Evolutionary conservation across 2,888 invertebrate genomes (phyloP), one percentile per base, ranked within the genome.

Genomic region (Luperina testacea): DNA sequence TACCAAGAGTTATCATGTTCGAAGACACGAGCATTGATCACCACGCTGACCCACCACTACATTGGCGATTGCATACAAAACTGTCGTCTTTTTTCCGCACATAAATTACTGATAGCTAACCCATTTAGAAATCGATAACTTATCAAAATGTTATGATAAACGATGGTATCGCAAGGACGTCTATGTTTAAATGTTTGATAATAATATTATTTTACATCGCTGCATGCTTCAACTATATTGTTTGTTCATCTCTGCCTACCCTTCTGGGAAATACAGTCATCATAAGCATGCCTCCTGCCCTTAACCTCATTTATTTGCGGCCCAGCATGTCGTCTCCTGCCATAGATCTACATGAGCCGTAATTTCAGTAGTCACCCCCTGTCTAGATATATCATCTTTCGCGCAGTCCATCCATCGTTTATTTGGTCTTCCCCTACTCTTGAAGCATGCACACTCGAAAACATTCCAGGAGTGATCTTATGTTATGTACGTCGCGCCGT

Each of bases 151-250:
- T 72, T 85, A 83, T 85, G 81, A 45, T 13, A 57, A 59, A 27
- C 75, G 32, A 71, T 74, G 72, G 76, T 85, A 83, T 72, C 74
- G 45, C 85, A 86, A 85, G 85, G 85, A 20, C 85, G 72, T 74
- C 69, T 75, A 53, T 64, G 45, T 68, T 68, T 74, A 68, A 78
- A 57, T 61, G 57, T 65, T 65, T 77, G 76, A 80, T 85, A 70
- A 70, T 67, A 82, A 45, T 64, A 38, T 67, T 61, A 57, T 75
- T 74, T 32, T 20, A 59, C n/a, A 9, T 6, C 8, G n/a, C 20
- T 79, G 51, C 51, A 61, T 69, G n/a, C 32, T n/a, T 63, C 17
- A 32, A 53, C 8, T 64, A 45, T 72, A 27, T 45, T 79, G 17
- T 42, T 65, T 42, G 9, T 20, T 6, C 1, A 24, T 24, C 15